Evolutionary conservation across 2,113 vertebrate genomes (phyloP).

Genomic region (Sigmodon hispidus): DNA sequence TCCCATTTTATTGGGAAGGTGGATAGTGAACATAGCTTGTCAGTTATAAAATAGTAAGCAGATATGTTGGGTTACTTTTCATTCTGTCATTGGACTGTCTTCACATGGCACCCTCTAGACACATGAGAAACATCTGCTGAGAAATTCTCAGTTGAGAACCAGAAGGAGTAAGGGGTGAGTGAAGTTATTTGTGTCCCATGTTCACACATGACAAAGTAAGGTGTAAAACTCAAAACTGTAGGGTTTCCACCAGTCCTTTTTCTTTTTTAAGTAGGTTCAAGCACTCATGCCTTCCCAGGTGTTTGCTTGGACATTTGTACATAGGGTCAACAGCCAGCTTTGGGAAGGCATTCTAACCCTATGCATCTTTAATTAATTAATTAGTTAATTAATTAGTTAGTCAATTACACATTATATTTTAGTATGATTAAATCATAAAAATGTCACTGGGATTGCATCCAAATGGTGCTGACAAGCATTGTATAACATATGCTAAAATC

Average conservation of each 20-base stretch:
- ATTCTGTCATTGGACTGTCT: neutral
- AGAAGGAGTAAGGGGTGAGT: neutral
- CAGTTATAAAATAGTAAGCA: neutral
- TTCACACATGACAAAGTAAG: slow-evolving; percentile 10
- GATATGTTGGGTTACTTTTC: neutral
- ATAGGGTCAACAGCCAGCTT: neutral
- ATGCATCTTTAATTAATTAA: too few relatives aligned
- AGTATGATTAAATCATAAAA: neutral
- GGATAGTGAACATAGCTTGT: neutral
- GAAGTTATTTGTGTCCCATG: neutral
- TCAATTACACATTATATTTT: neutral
- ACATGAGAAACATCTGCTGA: neutral
- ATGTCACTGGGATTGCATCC: neutral
- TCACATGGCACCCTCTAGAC: neutral
- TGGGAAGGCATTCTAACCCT: slow-evolving; percentile 9
- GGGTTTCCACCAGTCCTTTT: neutral
- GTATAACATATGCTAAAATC: neutral
- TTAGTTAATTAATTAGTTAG: too few relatives aligned
- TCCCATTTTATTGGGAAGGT: neutral
- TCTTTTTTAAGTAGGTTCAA: slow-evolving; percentile 13
- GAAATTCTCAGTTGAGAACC: neutral
- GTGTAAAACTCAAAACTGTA: slow-evolving; percentile 39
- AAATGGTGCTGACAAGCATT: neutral
- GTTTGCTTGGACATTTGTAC: slow-evolving; percentile 26
- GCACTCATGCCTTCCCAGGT: neutral